Evolutionary conservation across 1,140 invertebrate species (phyloP).

Genomic region (Hycleus cichorii): DNA sequence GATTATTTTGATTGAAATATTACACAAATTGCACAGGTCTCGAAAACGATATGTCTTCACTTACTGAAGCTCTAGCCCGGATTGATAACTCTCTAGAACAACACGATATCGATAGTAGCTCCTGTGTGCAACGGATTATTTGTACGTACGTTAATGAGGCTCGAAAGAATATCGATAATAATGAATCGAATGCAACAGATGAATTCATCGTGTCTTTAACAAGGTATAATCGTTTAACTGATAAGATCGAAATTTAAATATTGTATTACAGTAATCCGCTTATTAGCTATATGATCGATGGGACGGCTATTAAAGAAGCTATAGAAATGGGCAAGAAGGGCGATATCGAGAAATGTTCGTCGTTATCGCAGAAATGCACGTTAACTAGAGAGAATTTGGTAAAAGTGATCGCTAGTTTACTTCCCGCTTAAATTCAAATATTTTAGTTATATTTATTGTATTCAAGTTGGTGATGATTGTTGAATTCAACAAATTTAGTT

Average conservation of each 20-base stretch:
- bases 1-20: background rate
- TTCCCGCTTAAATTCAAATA: constrained; percentile 39
- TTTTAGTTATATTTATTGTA: too few relatives aligned
- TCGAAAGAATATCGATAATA: constrained; percentile 51
- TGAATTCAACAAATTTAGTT: background rate
- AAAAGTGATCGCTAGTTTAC: constrained; percentile 52
- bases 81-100: constrained; percentile 64
- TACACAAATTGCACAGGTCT: constrained; percentile 43
- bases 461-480: constrained; percentile 2
- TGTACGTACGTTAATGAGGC: constrained; percentile 68
- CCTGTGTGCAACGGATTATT: constrained; percentile 68
- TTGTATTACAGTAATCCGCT: constrained; percentile 56
- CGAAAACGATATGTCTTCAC: constrained; percentile 51
- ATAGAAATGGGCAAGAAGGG: constrained; percentile 56
- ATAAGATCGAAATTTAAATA: background rate
- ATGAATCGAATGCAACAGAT: constrained; percentile 57
- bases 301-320: constrained; percentile 68
- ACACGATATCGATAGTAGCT: constrained; percentile 69
- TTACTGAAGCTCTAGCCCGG: constrained; percentile 57
- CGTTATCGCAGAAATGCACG: constrained; percentile 54
- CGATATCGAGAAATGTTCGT: constrained; percentile 51
- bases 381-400: constrained; percentile 55
- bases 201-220: constrained; percentile 57
- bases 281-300: constrained; percentile 62
- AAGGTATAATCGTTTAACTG: constrained; percentile 41